Base-by-base conservation (phyloP, 2,888 invertebrate species). In the Dysmachus trigonus region DNA sequence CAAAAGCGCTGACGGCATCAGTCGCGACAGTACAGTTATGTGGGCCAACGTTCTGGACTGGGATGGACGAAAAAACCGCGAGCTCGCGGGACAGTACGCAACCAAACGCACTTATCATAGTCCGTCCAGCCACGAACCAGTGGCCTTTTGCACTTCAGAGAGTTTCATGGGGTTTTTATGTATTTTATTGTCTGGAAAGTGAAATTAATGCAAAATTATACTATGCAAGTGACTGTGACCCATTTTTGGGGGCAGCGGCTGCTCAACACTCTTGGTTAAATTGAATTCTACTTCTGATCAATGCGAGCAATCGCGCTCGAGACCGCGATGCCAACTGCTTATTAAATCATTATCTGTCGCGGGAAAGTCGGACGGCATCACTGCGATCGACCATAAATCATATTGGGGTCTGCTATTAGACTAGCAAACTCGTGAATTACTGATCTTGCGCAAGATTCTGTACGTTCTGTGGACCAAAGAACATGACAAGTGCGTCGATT, bases 191-290 rank as follows among this genome's bases (percentile, higher is more conserved):
- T 22, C 62, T 82, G 31, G 62, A 82, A 82, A 82, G 62, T 82
- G 81, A 82, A 82, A 82, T 82, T 82, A 82, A 82, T 82, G 81
- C 81, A 82, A 62, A 82, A 82, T 41, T 82, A 82, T 82, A 33
- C 81, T 22, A 22, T 22, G 62, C 62, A 53, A 82, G 81, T 82
- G 81, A 62, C 81, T 82, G 33, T 82, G 81, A 82, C 81, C 81
- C 33, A 62, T 53, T 62, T 82, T 13, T n/a, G n/a, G n/a, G 1
- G 18, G 18, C 27, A 22, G 47, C 47, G n/a, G n/a, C 62, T 4
- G 6, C 22, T 27, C 18, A 18, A 18, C 81, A 62, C 33, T n/a
- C n/a, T 35, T 62, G 81, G 22, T 18, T 82, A 35, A 81, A 53
- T 81, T 51, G 15, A 81, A 62, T 62, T 35, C 13, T 62, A 18